Evolutionary conservation across 2,888 invertebrate species (phyloP), one percentile per base, ranked within the genome.

Genomic region (Autographa gamma): DNA sequence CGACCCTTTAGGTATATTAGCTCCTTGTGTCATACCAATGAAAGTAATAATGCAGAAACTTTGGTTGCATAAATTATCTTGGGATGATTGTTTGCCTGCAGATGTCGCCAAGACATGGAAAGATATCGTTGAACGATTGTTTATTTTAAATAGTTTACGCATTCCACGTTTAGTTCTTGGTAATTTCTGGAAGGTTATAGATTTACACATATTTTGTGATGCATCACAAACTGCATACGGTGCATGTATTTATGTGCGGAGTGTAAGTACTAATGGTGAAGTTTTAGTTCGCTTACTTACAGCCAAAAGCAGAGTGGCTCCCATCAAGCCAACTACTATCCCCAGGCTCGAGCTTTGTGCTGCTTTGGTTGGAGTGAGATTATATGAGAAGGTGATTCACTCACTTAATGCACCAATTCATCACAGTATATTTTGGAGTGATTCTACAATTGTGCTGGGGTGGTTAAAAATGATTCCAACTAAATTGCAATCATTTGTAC

Each of bases 31-130:
- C 0, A 74, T 84, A 1, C 1, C 3, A 0, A 67, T 81, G 71
- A 85, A 85, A 74, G 79, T 81, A 5, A 11, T 85, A 4, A 18
- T 85, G 18, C 85, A 86, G 63, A 71, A 48, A 34, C 31, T 86
- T 14, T 86, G 83, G 85, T 38, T 83, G 1, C 16, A 65, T 0
- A 81, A 79, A 59, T 19, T 85, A 3, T 67, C 79, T 3, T 86
- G 83, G 84, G 83, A 85, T 66, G 84, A 84, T 0, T 58, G 31
- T 1, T 18, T 73, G 9, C 48, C 67, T 18, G 13, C 8, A 11
- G 48, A 48, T 48, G n/a, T 48, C n/a, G 16, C 48, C 6, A 48
- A 48, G 11, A 48, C n/a, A n/a, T 48, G 48, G 48, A 7, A n/a
- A 7, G 11, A 48, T 48, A 48, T 18, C 34, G 18, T 64, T 19